phyloP scores from a whole-genome alignment of 2,797 vertebrate genomes.

The Ctenopoma kingsleyae region DNA sequence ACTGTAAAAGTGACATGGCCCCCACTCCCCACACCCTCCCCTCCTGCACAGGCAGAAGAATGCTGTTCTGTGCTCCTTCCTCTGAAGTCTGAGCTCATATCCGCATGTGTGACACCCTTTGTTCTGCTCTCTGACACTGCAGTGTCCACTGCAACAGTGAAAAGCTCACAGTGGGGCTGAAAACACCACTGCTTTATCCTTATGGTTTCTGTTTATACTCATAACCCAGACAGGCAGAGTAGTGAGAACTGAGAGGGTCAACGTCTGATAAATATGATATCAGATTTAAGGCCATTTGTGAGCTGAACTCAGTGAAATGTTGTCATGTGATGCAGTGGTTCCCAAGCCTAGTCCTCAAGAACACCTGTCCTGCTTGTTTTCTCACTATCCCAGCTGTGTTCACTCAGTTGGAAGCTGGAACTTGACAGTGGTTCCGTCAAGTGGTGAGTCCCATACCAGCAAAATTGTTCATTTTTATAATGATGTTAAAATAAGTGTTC shows the following conservation, averaged over 20 bases:
- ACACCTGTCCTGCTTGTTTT: too few species aligned
- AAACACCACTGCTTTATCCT: not conserved
- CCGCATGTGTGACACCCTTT: slow-evolving; percentile 62
- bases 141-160: slow-evolving; percentile 22
- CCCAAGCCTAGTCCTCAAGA: too few species aligned
- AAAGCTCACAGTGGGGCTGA: slow-evolving; percentile 1
- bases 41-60: slow-evolving; percentile 38
- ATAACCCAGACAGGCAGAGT: not conserved
- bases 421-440: too few species aligned
- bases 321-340: not conserved
- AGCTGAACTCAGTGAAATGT: too few species aligned
- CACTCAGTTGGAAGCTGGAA: too few species aligned
- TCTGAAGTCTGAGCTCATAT: slow-evolving; percentile 67
- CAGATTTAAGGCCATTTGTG: slow-evolving; percentile 1
- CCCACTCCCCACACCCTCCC: not conserved
- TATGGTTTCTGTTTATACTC: not conserved
- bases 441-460: too few species aligned
- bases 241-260: not conserved
- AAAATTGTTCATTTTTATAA: too few species aligned
- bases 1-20: not conserved
- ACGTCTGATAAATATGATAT: not conserved
- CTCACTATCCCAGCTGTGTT: too few species aligned
- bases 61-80: slow-evolving; percentile 48
- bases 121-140: slow-evolving; percentile 51
- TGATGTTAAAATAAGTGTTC: too few species aligned